A percentile compares a stretch with the other conserved stretches of the same genome.
These are phyloP conservation scores for Nemapogon koenigi DNA, from an alignment of 2,888 invertebrate genomes.

Conservation along the genomic window DNA sequence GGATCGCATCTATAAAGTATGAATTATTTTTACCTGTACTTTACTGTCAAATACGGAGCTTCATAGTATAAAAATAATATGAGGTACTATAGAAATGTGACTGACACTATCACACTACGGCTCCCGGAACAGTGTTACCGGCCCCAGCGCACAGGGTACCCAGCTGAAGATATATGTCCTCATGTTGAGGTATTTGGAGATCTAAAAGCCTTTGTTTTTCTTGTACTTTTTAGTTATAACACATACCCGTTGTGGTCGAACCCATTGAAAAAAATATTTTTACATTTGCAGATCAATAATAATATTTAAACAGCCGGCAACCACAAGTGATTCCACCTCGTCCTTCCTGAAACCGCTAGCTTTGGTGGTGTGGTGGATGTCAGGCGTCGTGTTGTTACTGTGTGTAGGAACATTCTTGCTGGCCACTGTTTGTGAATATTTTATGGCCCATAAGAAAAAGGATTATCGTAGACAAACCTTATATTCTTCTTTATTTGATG, in stretches of 20 bases:
- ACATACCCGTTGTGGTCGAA: neutral
- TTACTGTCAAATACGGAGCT: too few relatives aligned
- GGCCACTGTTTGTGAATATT: neutral
- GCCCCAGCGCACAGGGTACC: too few relatives aligned
- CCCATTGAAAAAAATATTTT: neutral
- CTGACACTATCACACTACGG: too few relatives aligned
- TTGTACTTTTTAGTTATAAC: too few relatives aligned
- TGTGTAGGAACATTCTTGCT: neutral
- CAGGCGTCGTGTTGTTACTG: neutral
- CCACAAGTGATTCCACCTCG: neutral
- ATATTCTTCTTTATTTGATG: neutral
- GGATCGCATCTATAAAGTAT: too few relatives aligned
- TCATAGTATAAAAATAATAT: too few relatives aligned
- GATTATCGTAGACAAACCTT: neutral
- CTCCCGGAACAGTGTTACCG: too few relatives aligned
- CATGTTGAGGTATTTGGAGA: too few relatives aligned
- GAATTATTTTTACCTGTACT: too few relatives aligned
- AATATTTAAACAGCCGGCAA: constrained; percentile 5
- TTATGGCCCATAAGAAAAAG: constrained; percentile 1
- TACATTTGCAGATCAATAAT: constrained; percentile 6
- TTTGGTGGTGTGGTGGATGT: neutral
- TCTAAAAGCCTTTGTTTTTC: too few relatives aligned
- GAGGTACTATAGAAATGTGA: too few relatives aligned
- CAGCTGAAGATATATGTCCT: too few relatives aligned
- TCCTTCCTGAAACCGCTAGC: neutral